phyloP scores from a whole-genome alignment of 2,888 invertebrate species.

The Morpho helenor region DNA sequence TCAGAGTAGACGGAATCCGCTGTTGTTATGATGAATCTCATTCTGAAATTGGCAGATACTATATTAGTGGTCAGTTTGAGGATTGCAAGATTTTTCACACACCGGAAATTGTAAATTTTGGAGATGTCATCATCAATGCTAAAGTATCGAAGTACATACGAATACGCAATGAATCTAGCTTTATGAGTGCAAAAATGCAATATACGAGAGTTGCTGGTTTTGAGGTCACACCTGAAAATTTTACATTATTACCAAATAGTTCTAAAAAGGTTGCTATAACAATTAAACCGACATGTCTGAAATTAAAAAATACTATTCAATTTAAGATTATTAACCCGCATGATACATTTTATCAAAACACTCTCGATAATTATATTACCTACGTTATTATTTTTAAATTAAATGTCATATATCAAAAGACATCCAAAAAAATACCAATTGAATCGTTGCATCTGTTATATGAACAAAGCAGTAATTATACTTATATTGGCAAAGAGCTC shows the following conservation, averaged over 20 bases:
- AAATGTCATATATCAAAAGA: conserved; percentile 43
- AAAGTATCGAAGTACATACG: conserved; percentile 53
- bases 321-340: conserved; percentile 56
- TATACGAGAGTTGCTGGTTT: conserved; percentile 58
- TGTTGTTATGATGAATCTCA: conserved; percentile 61
- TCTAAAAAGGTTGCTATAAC: conserved; percentile 45
- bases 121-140: conserved; percentile 55
- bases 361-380: conserved; percentile 42
- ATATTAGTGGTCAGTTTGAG: conserved; percentile 79
- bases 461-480: conserved; percentile 46
- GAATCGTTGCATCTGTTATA: conserved; percentile 59
- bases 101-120: conserved; percentile 69
- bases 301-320: conserved; percentile 39
- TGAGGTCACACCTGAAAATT: conserved; percentile 54
- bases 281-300: conserved; percentile 50
- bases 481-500: conserved; percentile 47
- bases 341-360: conserved; percentile 29
- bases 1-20: conserved; percentile 52
- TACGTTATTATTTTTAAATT: conserved; percentile 45
- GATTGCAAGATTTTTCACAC: conserved; percentile 59
- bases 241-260: conserved; percentile 54
- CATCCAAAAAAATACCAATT: conserved; percentile 31
- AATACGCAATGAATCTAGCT: conserved; percentile 62
- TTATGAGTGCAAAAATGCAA: conserved; percentile 54
- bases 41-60: conserved; percentile 71